Evolutionary conservation across 2,113 vertebrate species (phyloP), one percentile per base, ranked within the genome.

Genomic region (Barnardius zonarius): DNA sequence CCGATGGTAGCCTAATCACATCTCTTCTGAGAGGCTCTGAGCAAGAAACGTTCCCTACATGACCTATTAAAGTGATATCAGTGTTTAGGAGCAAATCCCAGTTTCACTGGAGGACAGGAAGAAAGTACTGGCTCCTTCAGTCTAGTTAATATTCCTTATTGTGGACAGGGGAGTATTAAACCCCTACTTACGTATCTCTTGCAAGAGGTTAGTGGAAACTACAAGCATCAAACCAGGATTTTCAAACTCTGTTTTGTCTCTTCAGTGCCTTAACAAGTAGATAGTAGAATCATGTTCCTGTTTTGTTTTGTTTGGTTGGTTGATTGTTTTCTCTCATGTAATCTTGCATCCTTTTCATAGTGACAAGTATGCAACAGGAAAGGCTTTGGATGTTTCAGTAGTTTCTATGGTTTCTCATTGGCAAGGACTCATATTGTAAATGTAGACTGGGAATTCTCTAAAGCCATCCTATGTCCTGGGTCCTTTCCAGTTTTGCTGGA

Each of bases 251-350:
- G 1, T 92, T 89, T 96, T 75, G 20, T 73, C 39, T 91, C 41
- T 75, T 54, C 57, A 41, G 33, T 55, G 30, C 16, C 49, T 48
- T 41, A 89, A 78, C 3, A 79, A 75, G 13, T 27, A 78, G 22
- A 44, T 2, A 63, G 22, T 14, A 69, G 61, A 76, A 74, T 74
- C 18, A 44, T 4, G 1, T 25, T 85, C 13, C 49, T 52, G 5
- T 0, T 37, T 74, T 57, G 12, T 48, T n/a, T 59, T 22, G 20
- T 0, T 33, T 33, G 18, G 4, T 44, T 66, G 8, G 18, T 39
- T 14, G 28, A 6, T 7, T 57, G 55, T 70, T 52, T n/a, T 81
- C 33, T 84, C 4, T 64, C 44, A 16, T 33, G 22, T 41, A 66
- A 66, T 80, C 33, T 57, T 92, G n/a, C 33, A 70, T 82, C 43